Percentiles rank a stretch among this genome's conserved stretches.
Conservation (phyloP, 2,797 vertebrate genomes). For the Sebastes minor region DNA sequence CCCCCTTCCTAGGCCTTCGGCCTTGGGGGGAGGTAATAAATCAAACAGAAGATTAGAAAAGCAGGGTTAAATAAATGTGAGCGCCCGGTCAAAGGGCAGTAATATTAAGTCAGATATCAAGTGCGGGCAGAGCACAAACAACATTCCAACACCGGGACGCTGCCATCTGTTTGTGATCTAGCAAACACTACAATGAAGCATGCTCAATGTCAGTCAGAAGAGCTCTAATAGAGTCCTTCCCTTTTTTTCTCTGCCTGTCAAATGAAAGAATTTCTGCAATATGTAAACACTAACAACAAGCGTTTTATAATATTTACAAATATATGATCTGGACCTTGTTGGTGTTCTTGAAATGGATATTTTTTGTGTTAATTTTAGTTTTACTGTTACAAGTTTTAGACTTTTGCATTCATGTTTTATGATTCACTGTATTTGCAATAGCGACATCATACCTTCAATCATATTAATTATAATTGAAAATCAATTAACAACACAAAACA, state of each 20-base stretch:
- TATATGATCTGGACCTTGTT: neutral
- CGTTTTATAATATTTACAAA: neutral
- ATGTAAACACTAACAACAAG: neutral
- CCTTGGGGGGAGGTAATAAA: neutral
- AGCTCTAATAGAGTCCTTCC: slow-evolving; percentile 38
- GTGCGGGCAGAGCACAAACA: slow-evolving; percentile 45
- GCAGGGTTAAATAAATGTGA: neutral
- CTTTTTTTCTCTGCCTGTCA: slow-evolving; percentile 38
- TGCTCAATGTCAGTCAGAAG: slow-evolving; percentile 60
- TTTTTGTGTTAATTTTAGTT: neutral
- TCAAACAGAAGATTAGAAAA: neutral
- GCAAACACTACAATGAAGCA: slow-evolving; percentile 46
- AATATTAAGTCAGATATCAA: slow-evolving; percentile 51
- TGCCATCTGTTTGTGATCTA: slow-evolving; percentile 75
- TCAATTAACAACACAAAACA: neutral
- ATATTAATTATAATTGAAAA: neutral
- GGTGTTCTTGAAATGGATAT: neutral
- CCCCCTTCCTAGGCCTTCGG: no score
- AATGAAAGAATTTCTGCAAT: slow-evolving; percentile 19
- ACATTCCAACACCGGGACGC: slow-evolving; percentile 58
- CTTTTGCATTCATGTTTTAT: neutral
- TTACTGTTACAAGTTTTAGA: neutral
- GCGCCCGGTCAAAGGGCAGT: neutral
- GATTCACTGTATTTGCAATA: neutral
- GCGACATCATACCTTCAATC: neutral